phyloP scores from a whole-genome alignment of 2,113 vertebrate species.

The Electrona antarctica region DNA sequence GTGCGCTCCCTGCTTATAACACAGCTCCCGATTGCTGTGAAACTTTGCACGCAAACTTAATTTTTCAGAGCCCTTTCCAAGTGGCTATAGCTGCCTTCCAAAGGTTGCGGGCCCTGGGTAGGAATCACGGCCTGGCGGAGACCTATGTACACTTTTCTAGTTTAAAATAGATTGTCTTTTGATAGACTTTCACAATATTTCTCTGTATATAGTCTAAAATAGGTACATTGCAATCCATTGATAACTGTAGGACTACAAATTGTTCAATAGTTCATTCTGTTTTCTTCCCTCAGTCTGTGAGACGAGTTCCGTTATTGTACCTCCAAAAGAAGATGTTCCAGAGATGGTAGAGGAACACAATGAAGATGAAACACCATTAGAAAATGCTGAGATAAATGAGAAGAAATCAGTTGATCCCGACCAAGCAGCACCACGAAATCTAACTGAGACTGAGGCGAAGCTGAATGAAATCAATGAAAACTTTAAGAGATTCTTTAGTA shows the following conservation, averaged over 20 bases:
- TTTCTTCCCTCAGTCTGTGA: slow-evolving; percentile 77
- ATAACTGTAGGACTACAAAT: not conserved
- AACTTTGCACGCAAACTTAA: too few species aligned
- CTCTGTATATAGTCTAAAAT: not conserved
- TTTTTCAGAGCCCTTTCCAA: too few species aligned
- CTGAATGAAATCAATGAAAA: slow-evolving; percentile 82
- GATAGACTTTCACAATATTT: too few species aligned
- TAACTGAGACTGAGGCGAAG: slow-evolving; percentile 69
- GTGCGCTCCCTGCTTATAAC: too few species aligned
- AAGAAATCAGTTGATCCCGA: slow-evolving; percentile 57
- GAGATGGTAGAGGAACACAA: slow-evolving; percentile 67
- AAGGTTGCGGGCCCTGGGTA: too few species aligned
- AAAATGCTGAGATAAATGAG: slow-evolving; percentile 59
- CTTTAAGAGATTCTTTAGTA: slow-evolving; percentile 90
- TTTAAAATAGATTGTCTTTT: too few species aligned
- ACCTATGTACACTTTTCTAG: too few species aligned
- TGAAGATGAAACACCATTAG: slow-evolving; percentile 54
- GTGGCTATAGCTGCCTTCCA: too few species aligned
- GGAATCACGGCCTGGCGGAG: too few species aligned
- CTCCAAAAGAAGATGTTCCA: slow-evolving; percentile 69
- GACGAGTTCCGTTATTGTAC: slow-evolving; percentile 71
- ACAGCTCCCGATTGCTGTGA: too few species aligned
- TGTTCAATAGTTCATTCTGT: slow-evolving; percentile 17
- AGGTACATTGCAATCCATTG: not conserved
- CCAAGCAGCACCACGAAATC: slow-evolving; percentile 61